These are phyloP conservation scores for Eulithis testata DNA, from an alignment of 2,888 invertebrate species.

Conservation along the genomic window DNA sequence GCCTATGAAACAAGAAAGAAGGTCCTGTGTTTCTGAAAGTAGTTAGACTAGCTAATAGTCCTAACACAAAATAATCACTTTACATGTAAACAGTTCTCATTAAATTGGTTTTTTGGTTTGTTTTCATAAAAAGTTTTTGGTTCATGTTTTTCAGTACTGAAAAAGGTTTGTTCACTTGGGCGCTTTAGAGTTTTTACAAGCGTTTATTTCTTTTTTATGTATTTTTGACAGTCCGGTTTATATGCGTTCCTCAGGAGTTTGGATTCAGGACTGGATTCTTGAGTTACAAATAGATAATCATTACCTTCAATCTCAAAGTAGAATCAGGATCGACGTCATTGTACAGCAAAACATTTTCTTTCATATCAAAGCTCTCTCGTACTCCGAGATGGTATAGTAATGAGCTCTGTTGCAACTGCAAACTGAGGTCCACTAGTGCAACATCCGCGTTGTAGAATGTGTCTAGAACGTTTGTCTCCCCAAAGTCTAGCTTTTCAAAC, in stretches of 20 bases:
- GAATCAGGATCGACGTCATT: constrained; percentile 96
- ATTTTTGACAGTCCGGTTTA: too few relatives aligned
- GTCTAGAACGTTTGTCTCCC: constrained; percentile 97
- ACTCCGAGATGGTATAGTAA: constrained; percentile 98
- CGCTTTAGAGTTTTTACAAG: too few relatives aligned
- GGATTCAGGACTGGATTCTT: neutral
- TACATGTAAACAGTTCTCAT: too few relatives aligned
- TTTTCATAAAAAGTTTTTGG: too few relatives aligned
- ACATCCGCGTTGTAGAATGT: constrained; percentile 99
- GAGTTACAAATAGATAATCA: neutral
- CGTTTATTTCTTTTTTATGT: too few relatives aligned
- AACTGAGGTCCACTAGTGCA: constrained; percentile 96
- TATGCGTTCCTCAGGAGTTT: neutral
- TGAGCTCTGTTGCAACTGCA: constrained; percentile 96
- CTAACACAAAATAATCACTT: too few relatives aligned
- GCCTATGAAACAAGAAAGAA: too few relatives aligned
- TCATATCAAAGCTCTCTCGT: constrained; percentile 98
- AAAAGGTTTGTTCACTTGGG: too few relatives aligned
- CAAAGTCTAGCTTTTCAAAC: constrained; percentile 99
- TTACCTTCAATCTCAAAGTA: constrained; percentile 94
- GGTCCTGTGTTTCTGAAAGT: too few relatives aligned
- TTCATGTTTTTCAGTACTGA: too few relatives aligned
- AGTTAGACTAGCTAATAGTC: too few relatives aligned
- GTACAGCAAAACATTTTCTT: constrained; percentile 94
- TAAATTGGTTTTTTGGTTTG: too few relatives aligned